Percentiles rank a stretch among this genome's conserved stretches.
Evolutionary conservation across 2,113 vertebrate genomes (phyloP).

Genomic region (Manacus vitellinus): DNA sequence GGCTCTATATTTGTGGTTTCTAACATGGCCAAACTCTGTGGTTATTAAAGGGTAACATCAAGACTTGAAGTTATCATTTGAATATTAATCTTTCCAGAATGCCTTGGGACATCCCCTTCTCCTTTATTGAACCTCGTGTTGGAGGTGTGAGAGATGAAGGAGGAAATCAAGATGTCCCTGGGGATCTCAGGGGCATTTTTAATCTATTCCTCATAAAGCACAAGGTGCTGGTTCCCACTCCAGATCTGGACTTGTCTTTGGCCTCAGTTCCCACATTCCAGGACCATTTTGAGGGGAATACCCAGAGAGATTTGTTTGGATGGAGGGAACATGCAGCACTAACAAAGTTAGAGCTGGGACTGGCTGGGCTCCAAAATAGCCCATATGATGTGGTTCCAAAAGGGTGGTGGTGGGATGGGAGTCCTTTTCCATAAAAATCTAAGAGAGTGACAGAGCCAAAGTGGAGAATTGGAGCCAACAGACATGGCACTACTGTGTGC

Average conservation of each 20-base stretch:
- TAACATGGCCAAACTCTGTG: background rate
- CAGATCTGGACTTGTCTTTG: background rate
- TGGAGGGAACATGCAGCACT: background rate
- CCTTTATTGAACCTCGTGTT: background rate
- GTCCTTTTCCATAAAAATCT: background rate
- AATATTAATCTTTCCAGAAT: background rate
- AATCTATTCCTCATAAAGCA: background rate
- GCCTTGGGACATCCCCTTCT: background rate
- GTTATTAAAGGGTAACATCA: background rate
- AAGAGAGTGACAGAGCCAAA: background rate
- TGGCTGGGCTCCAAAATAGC: background rate
- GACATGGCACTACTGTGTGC: fast-evolving
- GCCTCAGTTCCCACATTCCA: background rate
- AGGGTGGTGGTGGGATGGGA: background rate
- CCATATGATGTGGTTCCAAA: background rate
- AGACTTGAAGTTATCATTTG: background rate
- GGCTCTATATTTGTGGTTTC: background rate
- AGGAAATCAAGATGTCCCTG: background rate
- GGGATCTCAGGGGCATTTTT: background rate
- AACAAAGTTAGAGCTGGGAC: background rate
- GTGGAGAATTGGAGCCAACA: fast-evolving
- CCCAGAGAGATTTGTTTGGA: background rate
- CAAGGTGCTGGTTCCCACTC: background rate
- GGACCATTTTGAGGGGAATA: background rate
- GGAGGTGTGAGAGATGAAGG: background rate